Percentiles rank a stretch among this genome's conserved stretches.
Evolutionary conservation across 2,797 vertebrate species (phyloP).

Genomic region (Chromis chromis): DNA sequence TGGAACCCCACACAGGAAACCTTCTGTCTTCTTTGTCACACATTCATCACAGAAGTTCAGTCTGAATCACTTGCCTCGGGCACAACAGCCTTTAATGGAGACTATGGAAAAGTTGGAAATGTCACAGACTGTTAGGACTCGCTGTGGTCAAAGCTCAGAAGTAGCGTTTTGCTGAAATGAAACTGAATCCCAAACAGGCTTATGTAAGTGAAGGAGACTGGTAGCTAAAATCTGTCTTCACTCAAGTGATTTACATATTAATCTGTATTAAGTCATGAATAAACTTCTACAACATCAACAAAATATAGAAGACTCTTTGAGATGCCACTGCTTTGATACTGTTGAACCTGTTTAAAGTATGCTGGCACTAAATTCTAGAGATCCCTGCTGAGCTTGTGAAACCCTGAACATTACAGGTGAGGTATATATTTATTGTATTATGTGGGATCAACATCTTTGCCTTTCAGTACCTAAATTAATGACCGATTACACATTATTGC

Average conservation of each 20-base stretch:
- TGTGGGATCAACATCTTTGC: too few relatives aligned
- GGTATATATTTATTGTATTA: background rate
- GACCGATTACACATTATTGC: too few relatives aligned
- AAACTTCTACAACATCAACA: background rate
- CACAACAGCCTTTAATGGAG: conserved; percentile 19
- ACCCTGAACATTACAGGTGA: background rate
- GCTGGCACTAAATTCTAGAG: background rate
- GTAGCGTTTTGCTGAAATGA: background rate
- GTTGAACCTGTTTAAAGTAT: background rate
- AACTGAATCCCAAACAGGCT: background rate
- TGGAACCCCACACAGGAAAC: conserved; percentile 19
- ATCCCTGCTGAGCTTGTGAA: background rate
- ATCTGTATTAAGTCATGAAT: background rate
- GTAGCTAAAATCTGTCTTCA: background rate
- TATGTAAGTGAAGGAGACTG: background rate
- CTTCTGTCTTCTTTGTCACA: conserved; percentile 40
- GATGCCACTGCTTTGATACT: background rate
- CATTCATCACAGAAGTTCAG: conserved; percentile 46
- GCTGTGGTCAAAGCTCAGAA: conserved; percentile 2
- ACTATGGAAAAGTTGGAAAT: conserved; percentile 48
- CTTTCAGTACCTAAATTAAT: too few relatives aligned
- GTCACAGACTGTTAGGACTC: conserved; percentile 35
- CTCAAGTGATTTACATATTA: background rate
- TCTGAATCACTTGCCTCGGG: conserved; percentile 22
- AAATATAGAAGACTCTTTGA: background rate